A percentile compares a stretch with the other conserved stretches of the same genome.
phyloP scores from a whole-genome alignment of 2,888 invertebrate species.

The Coremacera marginata region DNA sequence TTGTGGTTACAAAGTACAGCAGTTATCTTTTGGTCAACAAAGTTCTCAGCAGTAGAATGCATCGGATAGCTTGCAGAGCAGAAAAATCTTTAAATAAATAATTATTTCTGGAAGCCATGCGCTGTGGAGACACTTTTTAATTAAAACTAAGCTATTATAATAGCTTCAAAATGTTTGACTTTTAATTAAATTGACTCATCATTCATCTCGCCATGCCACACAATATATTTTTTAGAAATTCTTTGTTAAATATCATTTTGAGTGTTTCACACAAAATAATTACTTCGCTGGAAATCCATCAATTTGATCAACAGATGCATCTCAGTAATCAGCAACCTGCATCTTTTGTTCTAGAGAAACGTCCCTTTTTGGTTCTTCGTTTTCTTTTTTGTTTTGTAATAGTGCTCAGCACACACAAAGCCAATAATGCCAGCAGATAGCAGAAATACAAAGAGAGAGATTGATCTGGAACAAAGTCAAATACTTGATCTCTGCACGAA shows the following conservation, averaged over 20 bases:
- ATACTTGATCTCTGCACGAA: slow-evolving; percentile 2
- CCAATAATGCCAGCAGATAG: not conserved
- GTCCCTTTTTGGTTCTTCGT: not conserved
- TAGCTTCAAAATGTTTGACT: not conserved
- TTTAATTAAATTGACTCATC: slow-evolving; percentile 11
- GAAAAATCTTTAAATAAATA: not conserved
- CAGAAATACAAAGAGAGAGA: not conserved
- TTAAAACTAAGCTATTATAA: not conserved
- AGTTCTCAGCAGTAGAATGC: too few species aligned
- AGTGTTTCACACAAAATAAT: slow-evolving; percentile 26
- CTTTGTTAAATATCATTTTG: not conserved
- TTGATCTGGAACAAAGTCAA: slow-evolving; percentile 2
- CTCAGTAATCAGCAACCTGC: slow-evolving; percentile 19
- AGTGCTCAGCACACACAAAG: not conserved
- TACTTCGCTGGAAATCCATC: slow-evolving; percentile 34
- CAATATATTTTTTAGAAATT: not conserved
- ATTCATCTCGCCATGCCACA: not conserved
- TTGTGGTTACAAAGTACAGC: not conserved
- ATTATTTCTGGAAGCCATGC: not conserved
- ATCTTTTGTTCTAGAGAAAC: not conserved
- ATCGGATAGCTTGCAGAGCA: not conserved
- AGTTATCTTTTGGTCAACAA: too few species aligned
- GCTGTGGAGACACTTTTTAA: not conserved
- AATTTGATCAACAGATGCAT: slow-evolving; percentile 7
- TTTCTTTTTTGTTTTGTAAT: not conserved